phyloP scores from a whole-genome alignment of 1,140 invertebrate genomes.

The Thaumetopoea pityocampa region DNA sequence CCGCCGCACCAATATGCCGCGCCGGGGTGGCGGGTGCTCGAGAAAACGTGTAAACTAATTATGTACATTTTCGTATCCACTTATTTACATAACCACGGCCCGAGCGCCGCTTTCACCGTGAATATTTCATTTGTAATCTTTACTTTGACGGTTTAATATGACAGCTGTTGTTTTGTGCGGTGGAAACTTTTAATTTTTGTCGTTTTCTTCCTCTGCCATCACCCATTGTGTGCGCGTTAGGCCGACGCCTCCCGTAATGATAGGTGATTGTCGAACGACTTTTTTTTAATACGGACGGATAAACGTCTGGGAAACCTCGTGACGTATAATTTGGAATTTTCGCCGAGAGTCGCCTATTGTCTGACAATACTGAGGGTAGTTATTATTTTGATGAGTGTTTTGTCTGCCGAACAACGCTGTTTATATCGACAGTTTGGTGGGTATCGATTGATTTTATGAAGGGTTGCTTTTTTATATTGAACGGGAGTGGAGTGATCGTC shows the following conservation, averaged over 20 bases:
- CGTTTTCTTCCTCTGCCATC: slow-evolving; percentile 46
- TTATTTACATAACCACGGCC: slow-evolving; percentile 73
- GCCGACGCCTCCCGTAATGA: slow-evolving; percentile 60
- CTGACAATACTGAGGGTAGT: slow-evolving; percentile 34
- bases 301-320: slow-evolving; percentile 54
- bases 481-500: too few species aligned
- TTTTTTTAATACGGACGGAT: slow-evolving; percentile 45
- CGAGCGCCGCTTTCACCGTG: slow-evolving; percentile 71
- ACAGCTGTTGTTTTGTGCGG: slow-evolving; percentile 71
- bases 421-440: slow-evolving; percentile 10
- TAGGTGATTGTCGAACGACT: slow-evolving; percentile 58
- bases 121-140: slow-evolving; percentile 75
- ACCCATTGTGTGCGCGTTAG: slow-evolving; percentile 49
- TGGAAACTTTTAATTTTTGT: slow-evolving; percentile 72
- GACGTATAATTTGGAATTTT: slow-evolving; percentile 58
- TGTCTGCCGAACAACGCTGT: slow-evolving; percentile 20
- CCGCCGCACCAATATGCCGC: slow-evolving; percentile 47
- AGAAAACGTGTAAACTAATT: slow-evolving; percentile 75
- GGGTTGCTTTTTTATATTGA: slow-evolving; percentile 3
- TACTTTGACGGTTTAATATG: slow-evolving; percentile 73
- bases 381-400: slow-evolving; percentile 53
- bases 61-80: slow-evolving; percentile 74
- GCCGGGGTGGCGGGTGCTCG: slow-evolving; percentile 35
- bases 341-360: slow-evolving; percentile 34
- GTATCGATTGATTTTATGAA: slow-evolving; percentile 8